phyloP scores from a whole-genome alignment of 1,140 invertebrate species.

The Hypsibius dujardini region DNA sequence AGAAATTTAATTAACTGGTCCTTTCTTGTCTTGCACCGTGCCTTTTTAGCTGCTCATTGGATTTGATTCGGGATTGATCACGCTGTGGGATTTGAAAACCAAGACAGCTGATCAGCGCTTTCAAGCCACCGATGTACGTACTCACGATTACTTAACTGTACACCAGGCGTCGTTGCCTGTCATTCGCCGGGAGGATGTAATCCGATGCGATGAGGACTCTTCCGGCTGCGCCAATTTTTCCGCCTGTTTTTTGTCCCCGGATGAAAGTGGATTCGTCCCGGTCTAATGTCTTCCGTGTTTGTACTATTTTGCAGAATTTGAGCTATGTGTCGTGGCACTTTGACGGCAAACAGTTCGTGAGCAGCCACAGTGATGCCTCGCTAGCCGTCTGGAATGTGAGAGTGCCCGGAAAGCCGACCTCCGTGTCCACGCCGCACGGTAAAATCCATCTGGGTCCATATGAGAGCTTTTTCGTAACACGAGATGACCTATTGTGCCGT shows the following conservation, averaged over 20 bases:
- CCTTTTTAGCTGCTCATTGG: conserved; percentile 76
- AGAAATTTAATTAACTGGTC: conserved; percentile 60
- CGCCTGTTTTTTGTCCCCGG: no score
- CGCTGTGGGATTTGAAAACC: conserved; percentile 80
- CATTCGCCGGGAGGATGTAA: no score
- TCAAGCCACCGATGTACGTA: conserved; percentile 40
- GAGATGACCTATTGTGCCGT: no score
- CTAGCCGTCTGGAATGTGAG: conserved; percentile 73
- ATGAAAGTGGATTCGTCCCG: no score
- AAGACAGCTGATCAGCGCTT: conserved; percentile 61
- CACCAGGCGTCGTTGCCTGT: no score
- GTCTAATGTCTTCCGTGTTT: neutral
- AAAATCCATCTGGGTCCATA: conserved; percentile 29
- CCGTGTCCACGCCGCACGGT: conserved; percentile 76
- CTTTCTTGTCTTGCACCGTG: conserved; percentile 29
- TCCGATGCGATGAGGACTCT: no score
- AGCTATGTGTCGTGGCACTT: conserved; percentile 82
- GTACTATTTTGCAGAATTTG: conserved; percentile 38
- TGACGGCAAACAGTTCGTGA: conserved; percentile 95
- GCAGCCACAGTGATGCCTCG: conserved; percentile 80
- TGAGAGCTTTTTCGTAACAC: no score
- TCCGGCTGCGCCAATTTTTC: no score
- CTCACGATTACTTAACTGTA: neutral
- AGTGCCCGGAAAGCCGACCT: conserved; percentile 53
- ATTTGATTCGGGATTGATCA: conserved; percentile 79